A percentile compares a stretch with the other conserved stretches of the same genome.
Evolutionary conservation across 2,113 vertebrate species (phyloP).

Genomic region (Apistogramma diplotaenia): DNA sequence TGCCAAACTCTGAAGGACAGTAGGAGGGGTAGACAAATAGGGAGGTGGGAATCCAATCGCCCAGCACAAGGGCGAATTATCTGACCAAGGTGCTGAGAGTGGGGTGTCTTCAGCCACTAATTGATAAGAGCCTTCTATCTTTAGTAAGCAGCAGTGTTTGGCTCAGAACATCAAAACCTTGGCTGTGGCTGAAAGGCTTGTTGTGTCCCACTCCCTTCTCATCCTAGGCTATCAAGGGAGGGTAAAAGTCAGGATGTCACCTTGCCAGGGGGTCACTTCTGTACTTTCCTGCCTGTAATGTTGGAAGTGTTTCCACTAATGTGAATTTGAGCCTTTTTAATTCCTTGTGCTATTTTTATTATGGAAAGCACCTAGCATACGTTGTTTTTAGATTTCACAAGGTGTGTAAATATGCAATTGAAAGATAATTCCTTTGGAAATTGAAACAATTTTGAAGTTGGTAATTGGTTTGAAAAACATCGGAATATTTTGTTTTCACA

Average conservation of each 20-base stretch:
- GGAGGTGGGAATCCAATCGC: slow-evolving; percentile 72
- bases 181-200: slow-evolving; percentile 70
- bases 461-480: neutral
- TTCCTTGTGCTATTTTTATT: slow-evolving; percentile 21
- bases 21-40: slow-evolving; percentile 64
- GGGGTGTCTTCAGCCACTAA: slow-evolving; percentile 73
- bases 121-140: slow-evolving; percentile 80
- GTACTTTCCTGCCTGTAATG: slow-evolving; percentile 44
- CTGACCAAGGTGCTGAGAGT: slow-evolving; percentile 74
- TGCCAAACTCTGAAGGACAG: slow-evolving; percentile 73
- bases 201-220: slow-evolving; percentile 57
- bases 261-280: slow-evolving; percentile 68
- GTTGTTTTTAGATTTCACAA: neutral
- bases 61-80: slow-evolving; percentile 70
- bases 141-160: slow-evolving; percentile 73
- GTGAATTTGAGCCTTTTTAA: slow-evolving; percentile 16
- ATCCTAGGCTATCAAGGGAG: slow-evolving; percentile 49
- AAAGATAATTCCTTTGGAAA: too few species aligned
- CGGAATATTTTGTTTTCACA: neutral
- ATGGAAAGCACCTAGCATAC: neutral
- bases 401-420: neutral
- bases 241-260: slow-evolving; percentile 70
- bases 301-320: slow-evolving; percentile 39
- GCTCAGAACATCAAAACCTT: slow-evolving; percentile 76
- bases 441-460: too few species aligned